Evolutionary conservation across 2,888 invertebrate genomes (phyloP), one percentile per base, ranked within the genome.

Genomic region (Hydroisotoma schaefferi): DNA sequence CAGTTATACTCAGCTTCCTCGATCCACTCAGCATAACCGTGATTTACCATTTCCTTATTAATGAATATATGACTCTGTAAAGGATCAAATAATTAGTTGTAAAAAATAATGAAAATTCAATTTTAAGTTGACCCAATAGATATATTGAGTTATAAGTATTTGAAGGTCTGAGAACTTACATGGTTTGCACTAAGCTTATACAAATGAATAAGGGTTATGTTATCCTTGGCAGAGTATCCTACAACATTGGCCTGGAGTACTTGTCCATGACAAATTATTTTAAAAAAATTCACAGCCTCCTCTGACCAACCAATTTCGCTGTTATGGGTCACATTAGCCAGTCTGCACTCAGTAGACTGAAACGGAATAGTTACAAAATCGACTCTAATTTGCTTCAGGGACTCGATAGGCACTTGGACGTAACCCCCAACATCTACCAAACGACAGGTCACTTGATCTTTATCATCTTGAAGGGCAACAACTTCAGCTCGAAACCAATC

Each of bases 381-480:
- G 56, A 87, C 87, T 73, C 94, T 84, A 72, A 99, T 94, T 80
- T 97, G 94, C 76, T 91, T 85, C 75, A 98, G 83, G 70, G 85
- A 83, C 57, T 84, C 81, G 71, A 87, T 86, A 73, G 85, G 84
- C 57, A 94, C 83, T 61, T 84, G 84, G 74, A 87, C 84, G 78
- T 89, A 98, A 53, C 98, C 98, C 51, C 99, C 99, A 74, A 92
- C 93, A 80, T 99, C 99, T 53, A 98, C 86, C 76, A 92, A 87
- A 78, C 88, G 88, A 58, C 95, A 86, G 68, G 84, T 83, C 59
- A 80, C 79, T 73, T 86, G 83, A 47, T 82, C 84, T 54, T 85
- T 85, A 65, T 84, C 83, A 53, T 80, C 77, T 8, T 81, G 77
- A 72, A 81, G 77, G 5, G 80, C 80, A 62, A 88, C 82, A 54